Evolutionary conservation across 1,140 invertebrate genomes (phyloP).

Genomic region (Drosophila nannoptera): DNA sequence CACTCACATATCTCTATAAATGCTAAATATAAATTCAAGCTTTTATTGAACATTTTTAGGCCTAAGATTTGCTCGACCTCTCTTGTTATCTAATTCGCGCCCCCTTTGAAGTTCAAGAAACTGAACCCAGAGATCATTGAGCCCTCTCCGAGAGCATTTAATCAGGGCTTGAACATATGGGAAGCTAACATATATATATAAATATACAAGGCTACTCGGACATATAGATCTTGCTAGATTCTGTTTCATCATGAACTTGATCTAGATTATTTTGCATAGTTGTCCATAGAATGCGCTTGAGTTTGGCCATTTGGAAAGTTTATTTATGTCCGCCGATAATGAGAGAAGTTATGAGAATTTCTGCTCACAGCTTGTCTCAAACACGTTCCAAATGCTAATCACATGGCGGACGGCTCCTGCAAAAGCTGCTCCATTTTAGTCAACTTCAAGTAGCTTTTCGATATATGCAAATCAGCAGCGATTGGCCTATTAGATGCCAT

Average conservation of each 20-base stretch:
- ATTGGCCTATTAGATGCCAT: conserved; percentile 1
- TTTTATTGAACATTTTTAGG: conserved; percentile 12
- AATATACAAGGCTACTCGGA: no score
- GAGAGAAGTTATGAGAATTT: not conserved
- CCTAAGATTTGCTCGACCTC: not conserved
- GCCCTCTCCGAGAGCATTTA: conserved; percentile 4
- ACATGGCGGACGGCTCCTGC: conserved; percentile 12
- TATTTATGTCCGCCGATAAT: not conserved
- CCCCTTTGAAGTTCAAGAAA: conserved; percentile 67
- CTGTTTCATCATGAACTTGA: no score
- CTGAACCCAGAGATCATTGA: conserved; percentile 23
- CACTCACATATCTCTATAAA: no score
- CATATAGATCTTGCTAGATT: no score
- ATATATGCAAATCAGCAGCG: conserved; percentile 27
- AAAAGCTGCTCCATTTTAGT: conserved; percentile 41
- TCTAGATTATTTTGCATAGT: no score
- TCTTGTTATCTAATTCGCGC: conserved; percentile 30
- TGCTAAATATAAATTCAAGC: conserved; percentile 18
- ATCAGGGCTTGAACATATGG: no score
- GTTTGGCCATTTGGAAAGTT: conserved; percentile 1
- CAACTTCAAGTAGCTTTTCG: conserved; percentile 30
- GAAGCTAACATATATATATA: no score
- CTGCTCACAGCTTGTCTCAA: conserved; percentile 1
- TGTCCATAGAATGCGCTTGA: not conserved
- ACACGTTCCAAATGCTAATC: conserved; percentile 23